Base-by-base conservation (phyloP, 2,113 vertebrate species). In the Piprites chloris region DNA sequence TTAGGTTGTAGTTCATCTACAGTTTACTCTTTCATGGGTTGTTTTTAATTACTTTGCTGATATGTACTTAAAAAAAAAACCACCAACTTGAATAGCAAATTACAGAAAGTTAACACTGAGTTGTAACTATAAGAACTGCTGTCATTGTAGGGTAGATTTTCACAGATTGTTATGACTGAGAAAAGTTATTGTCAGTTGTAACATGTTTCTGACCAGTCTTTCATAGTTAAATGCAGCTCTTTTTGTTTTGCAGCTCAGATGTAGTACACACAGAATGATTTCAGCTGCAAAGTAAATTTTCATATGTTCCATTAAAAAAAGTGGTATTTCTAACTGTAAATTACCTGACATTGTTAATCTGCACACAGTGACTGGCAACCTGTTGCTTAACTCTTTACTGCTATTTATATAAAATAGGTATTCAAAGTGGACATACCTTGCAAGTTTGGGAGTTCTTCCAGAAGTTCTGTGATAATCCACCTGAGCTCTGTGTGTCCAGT, bases 341-440 rank as follows among this genome's bases (percentile, higher is more conserved):
- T 67, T 85, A 77, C 53, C 44, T 95, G 73, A 33, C 14, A 47
- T 63, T 74, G 71, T 68, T 85, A 49, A 79, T 67, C 56, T 87
- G 59, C 74, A 93, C 15, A 30, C 19, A 85, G 53, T 73, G 68
- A 63, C 63, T 90, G 46, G 49, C 85, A 97, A 17, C 30, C 66
- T 72, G 32, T 37, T 85, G 27, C 55, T 90, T 71, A 95, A 79
- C 46, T 95, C 30, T 55, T 83, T 82, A 49, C 50, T 91, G 75
- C 44, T 69, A 9, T 62, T 85, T 84, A 28, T n/a, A 74, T 65
- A 89, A 81, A 89, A 87, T 83, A 96, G 76, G 26, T 63, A 94
- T 79, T 90, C 61, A 94, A 92, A 92, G 47, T 86, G 84, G 88
- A 97, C 98, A 86, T 98, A 98, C 98, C 98, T 98, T 97, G 83